Conservation (phyloP, 1,140 invertebrate species). For the Hycleus phaleratus region DNA sequence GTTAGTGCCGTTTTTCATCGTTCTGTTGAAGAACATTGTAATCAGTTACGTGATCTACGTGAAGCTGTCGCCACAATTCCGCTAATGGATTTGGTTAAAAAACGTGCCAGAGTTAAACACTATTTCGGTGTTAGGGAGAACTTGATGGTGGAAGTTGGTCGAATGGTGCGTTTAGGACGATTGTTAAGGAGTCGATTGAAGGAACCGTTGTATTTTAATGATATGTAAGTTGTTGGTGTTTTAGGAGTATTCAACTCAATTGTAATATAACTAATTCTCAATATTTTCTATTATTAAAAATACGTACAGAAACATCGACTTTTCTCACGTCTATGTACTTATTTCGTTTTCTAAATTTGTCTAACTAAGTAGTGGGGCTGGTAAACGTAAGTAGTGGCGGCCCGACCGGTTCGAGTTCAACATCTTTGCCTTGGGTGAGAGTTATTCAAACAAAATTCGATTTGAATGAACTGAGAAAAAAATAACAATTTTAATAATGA, state of each 20-base stretch:
- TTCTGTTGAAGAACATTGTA: slow-evolving; percentile 62
- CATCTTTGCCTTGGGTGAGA: slow-evolving; percentile 15
- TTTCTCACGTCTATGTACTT: slow-evolving; percentile 8
- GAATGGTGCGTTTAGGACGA: slow-evolving; percentile 62
- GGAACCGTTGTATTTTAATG: slow-evolving; percentile 49
- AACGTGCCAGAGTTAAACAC: slow-evolving; percentile 38
- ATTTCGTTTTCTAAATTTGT: slow-evolving; percentile 28
- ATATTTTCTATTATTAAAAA: neutral
- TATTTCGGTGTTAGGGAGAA: slow-evolving; percentile 57
- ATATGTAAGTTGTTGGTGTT: slow-evolving; percentile 33
- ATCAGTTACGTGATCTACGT: slow-evolving; percentile 49
- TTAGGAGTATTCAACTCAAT: too few relatives aligned
- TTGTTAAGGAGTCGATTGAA: slow-evolving; percentile 59
- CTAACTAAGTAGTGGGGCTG: slow-evolving; percentile 31
- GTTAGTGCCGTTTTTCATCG: slow-evolving; percentile 70
- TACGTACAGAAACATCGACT: too few relatives aligned
- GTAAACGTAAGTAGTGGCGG: slow-evolving; percentile 29
- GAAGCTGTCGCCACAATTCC: slow-evolving; percentile 44
- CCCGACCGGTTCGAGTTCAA: slow-evolving; percentile 34
- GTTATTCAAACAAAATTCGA: too few relatives aligned
- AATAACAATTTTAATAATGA: too few relatives aligned
- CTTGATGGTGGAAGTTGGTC: slow-evolving; percentile 62
- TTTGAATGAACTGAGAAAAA: too few relatives aligned
- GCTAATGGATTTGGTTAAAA: slow-evolving; percentile 33
- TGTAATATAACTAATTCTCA: too few relatives aligned